phyloP scores from a whole-genome alignment of 1,140 invertebrate genomes.

The Drosophila yakuba region DNA sequence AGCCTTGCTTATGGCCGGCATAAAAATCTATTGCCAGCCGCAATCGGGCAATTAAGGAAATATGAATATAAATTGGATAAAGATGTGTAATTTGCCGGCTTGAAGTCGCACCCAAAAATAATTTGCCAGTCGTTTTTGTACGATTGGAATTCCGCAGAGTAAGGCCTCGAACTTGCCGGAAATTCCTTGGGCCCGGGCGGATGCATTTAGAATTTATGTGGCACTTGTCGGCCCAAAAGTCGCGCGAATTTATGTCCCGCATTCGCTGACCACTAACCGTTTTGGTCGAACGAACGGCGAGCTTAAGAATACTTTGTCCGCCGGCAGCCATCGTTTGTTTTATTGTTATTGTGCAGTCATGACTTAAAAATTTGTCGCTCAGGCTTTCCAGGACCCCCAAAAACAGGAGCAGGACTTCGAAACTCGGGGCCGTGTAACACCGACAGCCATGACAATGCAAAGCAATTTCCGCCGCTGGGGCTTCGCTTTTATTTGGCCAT shows the following conservation, averaged over 20 bases:
- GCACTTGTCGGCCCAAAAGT: conserved; percentile 77
- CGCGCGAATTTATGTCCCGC: conserved; percentile 76
- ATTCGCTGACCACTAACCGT: conserved; percentile 54
- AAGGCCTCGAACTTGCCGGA: neutral
- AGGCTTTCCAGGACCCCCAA: conserved; percentile 31
- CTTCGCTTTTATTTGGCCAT: conserved; percentile 75
- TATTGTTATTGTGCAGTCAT: conserved; percentile 81
- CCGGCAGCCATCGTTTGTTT: conserved; percentile 67
- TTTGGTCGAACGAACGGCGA: conserved; percentile 33
- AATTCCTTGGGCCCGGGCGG: conserved; percentile 36
- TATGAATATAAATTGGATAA: conserved; percentile 54
- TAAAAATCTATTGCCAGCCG: conserved; percentile 46
- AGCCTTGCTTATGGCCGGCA: conserved; percentile 41
- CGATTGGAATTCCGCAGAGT: conserved; percentile 60
- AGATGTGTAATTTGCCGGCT: conserved; percentile 34
- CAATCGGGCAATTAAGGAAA: conserved; percentile 53
- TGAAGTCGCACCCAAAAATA: conserved; percentile 7
- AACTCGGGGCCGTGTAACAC: conserved; percentile 30
- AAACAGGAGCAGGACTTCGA: conserved; percentile 13
- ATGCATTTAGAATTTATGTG: conserved; percentile 82
- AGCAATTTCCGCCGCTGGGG: conserved; percentile 64
- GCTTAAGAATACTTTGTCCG: conserved; percentile 75
- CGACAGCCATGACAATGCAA: conserved; percentile 49
- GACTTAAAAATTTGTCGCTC: conserved; percentile 81
- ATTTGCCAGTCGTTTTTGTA: conserved; percentile 32